A percentile compares a stretch with the other conserved stretches of the same genome.
phyloP scores from a whole-genome alignment of 2,797 vertebrate genomes.

The Nyctalus aviator region DNA sequence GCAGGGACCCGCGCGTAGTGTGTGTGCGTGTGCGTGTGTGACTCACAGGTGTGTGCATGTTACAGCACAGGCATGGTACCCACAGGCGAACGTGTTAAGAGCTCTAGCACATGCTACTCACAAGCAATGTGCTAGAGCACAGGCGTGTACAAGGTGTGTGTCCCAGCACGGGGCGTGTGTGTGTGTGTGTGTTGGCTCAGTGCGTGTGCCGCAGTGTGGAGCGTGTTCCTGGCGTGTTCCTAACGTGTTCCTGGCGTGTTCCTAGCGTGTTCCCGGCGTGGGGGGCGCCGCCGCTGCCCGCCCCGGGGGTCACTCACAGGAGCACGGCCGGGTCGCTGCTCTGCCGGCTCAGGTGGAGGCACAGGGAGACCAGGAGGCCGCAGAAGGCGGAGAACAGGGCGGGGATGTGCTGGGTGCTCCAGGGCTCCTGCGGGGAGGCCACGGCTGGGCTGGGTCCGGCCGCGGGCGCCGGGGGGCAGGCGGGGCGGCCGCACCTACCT shows the following conservation, averaged over 20 bases:
- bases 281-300: too few relatives aligned
- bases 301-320: conserved; percentile 89
- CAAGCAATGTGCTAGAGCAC: background rate
- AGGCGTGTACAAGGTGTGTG: background rate
- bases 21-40: background rate
- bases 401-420: conserved; percentile 97
- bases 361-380: conserved; percentile 95
- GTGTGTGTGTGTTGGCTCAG: background rate
- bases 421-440: conserved; percentile 92
- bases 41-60: background rate
- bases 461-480: background rate
- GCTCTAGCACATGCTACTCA: background rate
- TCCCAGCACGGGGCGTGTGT: too few relatives aligned
- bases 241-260: too few relatives aligned
- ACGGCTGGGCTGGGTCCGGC: background rate
- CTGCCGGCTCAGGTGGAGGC: conserved; percentile 97
- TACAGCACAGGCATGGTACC: background rate
- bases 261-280: too few relatives aligned
- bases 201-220: too few relatives aligned
- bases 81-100: background rate
- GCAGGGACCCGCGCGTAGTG: background rate
- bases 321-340: conserved; percentile 96
- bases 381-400: conserved; percentile 97
- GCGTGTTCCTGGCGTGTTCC: too few relatives aligned
- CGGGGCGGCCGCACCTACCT: conserved; percentile 88